Percentiles rank a stretch among this genome's conserved stretches.
Conservation (phyloP, 2,888 invertebrate genomes). For the Euplagia quadripunctaria region DNA sequence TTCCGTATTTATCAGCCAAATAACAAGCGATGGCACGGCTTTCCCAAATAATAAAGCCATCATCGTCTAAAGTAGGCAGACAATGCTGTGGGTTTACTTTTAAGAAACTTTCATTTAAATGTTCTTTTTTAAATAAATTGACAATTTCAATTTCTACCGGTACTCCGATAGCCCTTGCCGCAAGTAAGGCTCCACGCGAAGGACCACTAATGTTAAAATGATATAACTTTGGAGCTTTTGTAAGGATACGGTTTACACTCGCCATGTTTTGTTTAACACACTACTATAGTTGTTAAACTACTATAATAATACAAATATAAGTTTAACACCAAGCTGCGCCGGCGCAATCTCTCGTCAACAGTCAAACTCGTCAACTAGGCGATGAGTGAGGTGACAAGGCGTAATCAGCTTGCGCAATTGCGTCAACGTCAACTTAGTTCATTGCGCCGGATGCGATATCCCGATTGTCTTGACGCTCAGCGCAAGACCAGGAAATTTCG, state of each 20-base stretch:
- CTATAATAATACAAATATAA: no score
- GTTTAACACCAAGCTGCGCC: no score
- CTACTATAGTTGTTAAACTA: no score
- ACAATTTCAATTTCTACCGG: constrained; percentile 83
- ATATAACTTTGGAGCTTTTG: constrained; percentile 78
- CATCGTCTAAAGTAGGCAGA: constrained; percentile 90
- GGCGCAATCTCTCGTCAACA: no score
- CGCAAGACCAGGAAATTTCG: no score
- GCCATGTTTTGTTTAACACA: neutral
- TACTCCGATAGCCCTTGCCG: constrained; percentile 87
- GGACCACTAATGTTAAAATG: constrained; percentile 89
- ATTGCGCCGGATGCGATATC: no score
- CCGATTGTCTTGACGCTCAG: no score
- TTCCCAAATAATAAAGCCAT: constrained; percentile 90
- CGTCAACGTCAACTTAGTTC: no score
- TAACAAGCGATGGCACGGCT: constrained; percentile 90
- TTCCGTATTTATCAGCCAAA: constrained; percentile 88
- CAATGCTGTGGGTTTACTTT: constrained; percentile 90
- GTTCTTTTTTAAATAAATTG: constrained; percentile 88
- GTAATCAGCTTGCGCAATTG: no score
- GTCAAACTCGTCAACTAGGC: no score
- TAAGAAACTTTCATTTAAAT: constrained; percentile 85
- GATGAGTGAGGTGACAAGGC: no score
- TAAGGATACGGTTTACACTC: neutral
- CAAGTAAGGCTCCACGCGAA: constrained; percentile 88